Base-by-base conservation (phyloP, 2,888 invertebrate species). In the Lithosia quadra region DNA sequence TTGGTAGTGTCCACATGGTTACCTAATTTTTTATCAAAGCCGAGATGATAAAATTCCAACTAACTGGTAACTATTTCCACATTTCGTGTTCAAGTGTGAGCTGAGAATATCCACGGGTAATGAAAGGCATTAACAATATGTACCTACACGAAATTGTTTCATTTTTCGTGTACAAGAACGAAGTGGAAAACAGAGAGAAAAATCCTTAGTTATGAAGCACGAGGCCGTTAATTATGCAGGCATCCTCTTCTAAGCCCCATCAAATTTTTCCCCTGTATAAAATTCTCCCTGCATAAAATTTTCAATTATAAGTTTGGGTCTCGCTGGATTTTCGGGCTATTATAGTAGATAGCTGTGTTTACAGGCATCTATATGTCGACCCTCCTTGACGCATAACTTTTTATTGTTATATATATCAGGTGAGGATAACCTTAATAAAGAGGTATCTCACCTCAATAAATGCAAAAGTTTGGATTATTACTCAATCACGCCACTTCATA, bases 201-300 rank as follows among this genome's bases (percentile, higher is more conserved):
- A 67, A 56, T 33, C 39, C 43, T 43, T 43, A 33, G 36, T 67
- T 70, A 66, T 74, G 58, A 76, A 76, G 55, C 61, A 70, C 22
- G 65, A 28, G 24, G 5, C 68, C 57, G 67, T 74, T 70, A 74
- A 78, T 79, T 72, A 76, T 57, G 60, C 56, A 28, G 55, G 67
- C 66, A 60, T 36, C 36, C 58, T 10, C 24, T 1, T 49, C 10
- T 28, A 43, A 33, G 58, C 68, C 61, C 63, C 59, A 33, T 71
- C 55, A 62, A 58, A 71, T 67, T 56, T 58, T 33, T 64, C 53
- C 66, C 63, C 66, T 43, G 18, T 18, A 55, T 43, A 55, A 74
- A 69, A 68, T 67, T 74, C 69, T 67, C 39, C 49, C 49, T 49
- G 49, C 49, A 49, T 49, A 49, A n/a, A 49, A 49, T 49, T 49